Base-by-base conservation (phyloP, 1,140 invertebrate genomes). In the Pomacea maculata region DNA sequence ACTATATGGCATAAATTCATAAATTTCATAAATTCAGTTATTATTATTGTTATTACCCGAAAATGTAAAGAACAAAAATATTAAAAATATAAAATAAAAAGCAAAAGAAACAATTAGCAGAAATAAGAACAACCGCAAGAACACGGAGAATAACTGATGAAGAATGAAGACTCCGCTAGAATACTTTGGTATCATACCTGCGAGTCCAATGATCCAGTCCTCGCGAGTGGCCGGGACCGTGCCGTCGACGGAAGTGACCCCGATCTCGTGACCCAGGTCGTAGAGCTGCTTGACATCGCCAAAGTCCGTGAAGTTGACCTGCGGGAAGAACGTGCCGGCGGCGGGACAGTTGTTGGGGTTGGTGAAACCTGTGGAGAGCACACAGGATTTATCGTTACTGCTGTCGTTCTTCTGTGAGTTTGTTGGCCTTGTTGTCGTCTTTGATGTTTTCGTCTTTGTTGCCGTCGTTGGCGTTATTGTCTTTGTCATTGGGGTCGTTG, bases 261-360 rank as follows among this genome's bases (percentile, higher is more conserved):
- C 96, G 84, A 97, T 96, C 92, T 97, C 96, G 86, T 97, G 96
- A 17, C 96, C 95, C 80, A 93, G 91, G 83, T 95, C 95, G 94
- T 95, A 96, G 57, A 97, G 88, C 82, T 94, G 94, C 86, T 96
- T 95, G 3, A 96, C 95, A 83, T 95, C 93, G 80, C 94, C 93
- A 89, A 97, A 96, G 90, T 96, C 95, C 0, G 95, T 96, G 85
- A 95, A 84, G 12, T 95, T 93, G 91, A 96, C 95, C 34, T 95
- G 95, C 1, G 96, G 92, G 86, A 95, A 97, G 89, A 96, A 97
- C 1, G 96, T 97, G 0, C 94, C 95, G 71, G 92, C 93, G 34
- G 95, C 94, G 0, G 95, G 94, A 91, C 96, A 96, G 1, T 95
- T 95, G 87, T 97, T 96, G 4, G 96, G 95, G 92, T 97, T 97